phyloP scores from a whole-genome alignment of 2,797 vertebrate species.

The Lithobates pipiens region DNA sequence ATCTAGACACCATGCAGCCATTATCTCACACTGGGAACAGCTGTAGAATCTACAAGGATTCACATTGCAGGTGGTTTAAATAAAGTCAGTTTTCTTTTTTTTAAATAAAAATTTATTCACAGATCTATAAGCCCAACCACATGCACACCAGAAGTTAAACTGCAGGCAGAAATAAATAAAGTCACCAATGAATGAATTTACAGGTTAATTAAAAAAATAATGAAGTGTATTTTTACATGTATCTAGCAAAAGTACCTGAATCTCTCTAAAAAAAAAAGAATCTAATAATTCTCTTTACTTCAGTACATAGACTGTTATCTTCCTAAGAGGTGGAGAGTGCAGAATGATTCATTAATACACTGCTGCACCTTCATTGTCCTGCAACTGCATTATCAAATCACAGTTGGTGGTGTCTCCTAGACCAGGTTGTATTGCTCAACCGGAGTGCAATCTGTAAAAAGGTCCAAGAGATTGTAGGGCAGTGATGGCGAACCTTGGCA shows the following conservation, averaged over 20 bases:
- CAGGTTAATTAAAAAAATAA: background rate
- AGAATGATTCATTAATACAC: background rate
- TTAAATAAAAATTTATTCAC: slow-evolving; percentile 2
- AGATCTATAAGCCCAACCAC: background rate
- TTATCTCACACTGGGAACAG: slow-evolving; percentile 26
- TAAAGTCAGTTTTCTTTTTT: background rate
- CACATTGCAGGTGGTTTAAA: slow-evolving; percentile 35
- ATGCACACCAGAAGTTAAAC: background rate
- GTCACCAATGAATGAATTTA: background rate
- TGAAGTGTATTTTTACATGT: background rate
- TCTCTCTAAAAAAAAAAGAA: too few species aligned
- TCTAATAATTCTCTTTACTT: too few species aligned
- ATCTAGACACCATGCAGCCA: slow-evolving; percentile 16
- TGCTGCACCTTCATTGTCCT: too few species aligned
- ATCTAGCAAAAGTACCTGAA: too few species aligned
- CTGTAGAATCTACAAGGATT: slow-evolving; percentile 29
- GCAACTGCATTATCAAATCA: too few species aligned
- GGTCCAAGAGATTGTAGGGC: too few species aligned
- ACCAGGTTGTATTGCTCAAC: too few species aligned
- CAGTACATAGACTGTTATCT: background rate
- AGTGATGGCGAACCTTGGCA: too few species aligned
- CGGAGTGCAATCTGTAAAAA: too few species aligned
- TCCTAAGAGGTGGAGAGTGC: background rate
- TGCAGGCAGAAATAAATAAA: background rate
- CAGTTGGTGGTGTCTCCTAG: too few species aligned